Percentiles rank a stretch among this genome's conserved stretches.
Conservation (phyloP, 2,113 vertebrate genomes). For the Pantherophis guttatus region DNA sequence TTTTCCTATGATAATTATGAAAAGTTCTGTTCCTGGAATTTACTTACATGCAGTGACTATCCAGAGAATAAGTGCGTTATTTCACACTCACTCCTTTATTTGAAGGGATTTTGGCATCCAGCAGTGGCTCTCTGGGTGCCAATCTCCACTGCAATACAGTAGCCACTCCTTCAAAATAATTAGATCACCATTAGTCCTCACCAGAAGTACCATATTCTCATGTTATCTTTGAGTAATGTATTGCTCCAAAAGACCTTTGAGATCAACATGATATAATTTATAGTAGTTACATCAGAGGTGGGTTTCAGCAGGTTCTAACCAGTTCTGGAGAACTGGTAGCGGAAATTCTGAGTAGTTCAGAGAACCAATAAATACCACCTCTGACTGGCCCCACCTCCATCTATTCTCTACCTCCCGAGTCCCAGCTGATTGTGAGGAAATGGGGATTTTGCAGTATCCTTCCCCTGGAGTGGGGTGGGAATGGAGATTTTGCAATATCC, state of each 20-base stretch:
- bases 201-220: background rate
- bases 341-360: no score
- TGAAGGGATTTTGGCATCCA: background rate
- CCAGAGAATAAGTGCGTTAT: background rate
- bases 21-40: background rate
- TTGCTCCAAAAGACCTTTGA: background rate
- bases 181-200: background rate
- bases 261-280: background rate
- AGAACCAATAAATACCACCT: no score
- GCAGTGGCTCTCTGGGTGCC: background rate
- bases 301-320: no score
- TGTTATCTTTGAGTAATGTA: background rate
- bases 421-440: no score
- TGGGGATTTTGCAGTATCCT: no score
- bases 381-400: no score
- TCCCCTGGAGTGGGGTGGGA: no score
- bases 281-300: background rate
- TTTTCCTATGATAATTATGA: background rate
- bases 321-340: no score
- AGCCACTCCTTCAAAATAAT: background rate
- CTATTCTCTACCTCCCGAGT: no score
- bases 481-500: no score
- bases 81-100: background rate
- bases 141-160: background rate
- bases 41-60: background rate